These are phyloP conservation scores for Drosophila mayaguana DNA, from an alignment of 2,888 invertebrate genomes.

Conservation along the genomic window DNA sequence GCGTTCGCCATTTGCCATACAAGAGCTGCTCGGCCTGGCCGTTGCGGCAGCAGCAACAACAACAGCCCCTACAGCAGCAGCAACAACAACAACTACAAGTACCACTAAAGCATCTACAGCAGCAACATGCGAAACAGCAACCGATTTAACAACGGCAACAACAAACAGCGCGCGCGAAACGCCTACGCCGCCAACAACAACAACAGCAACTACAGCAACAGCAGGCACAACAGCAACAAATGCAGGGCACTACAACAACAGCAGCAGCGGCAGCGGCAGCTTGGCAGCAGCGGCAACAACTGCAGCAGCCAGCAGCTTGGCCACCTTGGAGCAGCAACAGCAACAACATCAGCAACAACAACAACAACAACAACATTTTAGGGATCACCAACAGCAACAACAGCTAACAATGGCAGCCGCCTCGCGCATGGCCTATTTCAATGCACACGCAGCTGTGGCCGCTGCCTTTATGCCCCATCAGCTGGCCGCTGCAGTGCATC, in stretches of 20 bases:
- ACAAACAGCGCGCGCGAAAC: slow-evolving; percentile 40
- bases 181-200: slow-evolving; percentile 23
- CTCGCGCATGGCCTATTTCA: slow-evolving; percentile 94
- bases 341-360: slow-evolving; percentile 60
- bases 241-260: slow-evolving; percentile 13
- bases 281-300: slow-evolving; percentile 23
- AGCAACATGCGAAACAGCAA: slow-evolving; percentile 24
- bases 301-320: slow-evolving; percentile 8
- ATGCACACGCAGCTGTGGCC: slow-evolving; percentile 96
- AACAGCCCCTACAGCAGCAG: slow-evolving; percentile 39
- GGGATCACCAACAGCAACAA: slow-evolving; percentile 65
- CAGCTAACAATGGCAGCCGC: slow-evolving; percentile 86
- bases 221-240: slow-evolving; percentile 19
- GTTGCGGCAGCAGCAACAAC: slow-evolving; percentile 65
- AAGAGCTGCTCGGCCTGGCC: slow-evolving; percentile 84
- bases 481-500: slow-evolving; percentile 85
- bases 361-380: slow-evolving; percentile 57
- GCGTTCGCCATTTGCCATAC: slow-evolving; percentile 85
- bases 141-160: slow-evolving; percentile 32
- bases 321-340: slow-evolving; percentile 20
- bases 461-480: slow-evolving; percentile 93
- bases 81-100: slow-evolving; percentile 32
- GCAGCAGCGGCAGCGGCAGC: slow-evolving; percentile 23
- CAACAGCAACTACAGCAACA: slow-evolving; percentile 37
- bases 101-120: neutral